Evolutionary conservation across 2,888 invertebrate species (phyloP), one percentile per base, ranked within the genome.

Genomic region (Rosalia funebris): DNA sequence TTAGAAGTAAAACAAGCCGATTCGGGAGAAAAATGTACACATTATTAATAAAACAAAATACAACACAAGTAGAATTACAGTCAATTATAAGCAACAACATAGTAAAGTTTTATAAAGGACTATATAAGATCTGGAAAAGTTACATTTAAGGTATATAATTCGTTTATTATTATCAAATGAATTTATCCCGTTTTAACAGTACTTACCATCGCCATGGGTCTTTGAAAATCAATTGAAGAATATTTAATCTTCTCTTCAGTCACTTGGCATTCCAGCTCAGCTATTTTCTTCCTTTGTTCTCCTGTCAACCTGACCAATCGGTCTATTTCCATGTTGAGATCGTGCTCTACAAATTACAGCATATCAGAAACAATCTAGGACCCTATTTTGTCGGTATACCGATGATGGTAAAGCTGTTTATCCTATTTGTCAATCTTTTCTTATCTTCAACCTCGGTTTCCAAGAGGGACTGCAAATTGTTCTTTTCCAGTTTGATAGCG

Each of bases 361-460:
- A 48, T 25, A 25, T 41, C 2, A 14, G 32, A 12, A 25, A 37
- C 11, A 34, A 7, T n/a, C 9, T 31, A 25, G 9, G 34, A 36
- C 5, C 10, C n/a, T 19, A 34, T 25, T 20, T 48, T 20, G 19
- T 11, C 32, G 36, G 12, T n/a, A 4, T 82, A 84, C 85, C 90
- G 63, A 85, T 88, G 70, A 84, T 81, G 66, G 85, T 88, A 75
- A 85, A 85, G 74, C 84, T 84, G 81, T 85, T 87, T 10, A 88
- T 79, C 63, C 82, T 82, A 71, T 87, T 84, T 17, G 83, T 84
- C 60, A 87, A 76, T 46, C 78, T 78, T 62, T 85, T 85, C 65
- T 87, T 88, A 56, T 89, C 87, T 2, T 85, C 84, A 2, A 82
- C 71, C 9, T 82, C 78, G 7, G 75, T 78, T 71, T 89, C 87